These are phyloP conservation scores for Beris chalybata DNA, from an alignment of 2,888 invertebrate species.

Conservation along the genomic window DNA sequence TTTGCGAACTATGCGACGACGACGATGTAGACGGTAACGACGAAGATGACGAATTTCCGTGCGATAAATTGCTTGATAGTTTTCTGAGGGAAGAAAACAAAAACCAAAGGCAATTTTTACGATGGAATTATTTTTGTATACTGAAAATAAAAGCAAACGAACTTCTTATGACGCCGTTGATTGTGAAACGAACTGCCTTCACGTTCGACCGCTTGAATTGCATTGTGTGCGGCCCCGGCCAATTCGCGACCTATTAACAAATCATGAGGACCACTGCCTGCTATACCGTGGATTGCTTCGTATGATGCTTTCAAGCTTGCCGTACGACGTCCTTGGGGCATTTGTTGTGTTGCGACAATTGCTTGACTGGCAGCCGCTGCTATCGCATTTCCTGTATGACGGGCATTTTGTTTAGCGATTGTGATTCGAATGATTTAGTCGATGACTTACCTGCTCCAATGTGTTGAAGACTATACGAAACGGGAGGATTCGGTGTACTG, in stretches of 20 bases:
- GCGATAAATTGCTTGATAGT: slow-evolving; percentile 45
- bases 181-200: slow-evolving; percentile 60
- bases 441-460: slow-evolving; percentile 70
- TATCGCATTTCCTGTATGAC: slow-evolving; percentile 70
- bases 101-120: not conserved
- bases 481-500: slow-evolving; percentile 48
- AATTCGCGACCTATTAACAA: slow-evolving; percentile 72
- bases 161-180: slow-evolving; percentile 68
- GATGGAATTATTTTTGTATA: not conserved
- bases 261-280: slow-evolving; percentile 64
- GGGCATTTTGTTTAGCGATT: not conserved
- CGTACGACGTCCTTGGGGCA: slow-evolving; percentile 92
- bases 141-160: slow-evolving; percentile 33
- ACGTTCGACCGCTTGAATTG: slow-evolving; percentile 68
- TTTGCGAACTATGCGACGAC: slow-evolving; percentile 48
- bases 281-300: slow-evolving; percentile 78
- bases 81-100: slow-evolving; percentile 47
- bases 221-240: slow-evolving; percentile 72
- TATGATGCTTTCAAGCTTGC: slow-evolving; percentile 94
- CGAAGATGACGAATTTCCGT: slow-evolving; percentile 37
- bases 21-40: slow-evolving; percentile 51
- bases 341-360: slow-evolving; percentile 93
- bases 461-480: slow-evolving; percentile 74
- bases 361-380: slow-evolving; percentile 95
- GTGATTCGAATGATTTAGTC: too few species aligned